Base-by-base conservation (phyloP, 2,888 invertebrate genomes). In the Sminthurinus aureus region DNA sequence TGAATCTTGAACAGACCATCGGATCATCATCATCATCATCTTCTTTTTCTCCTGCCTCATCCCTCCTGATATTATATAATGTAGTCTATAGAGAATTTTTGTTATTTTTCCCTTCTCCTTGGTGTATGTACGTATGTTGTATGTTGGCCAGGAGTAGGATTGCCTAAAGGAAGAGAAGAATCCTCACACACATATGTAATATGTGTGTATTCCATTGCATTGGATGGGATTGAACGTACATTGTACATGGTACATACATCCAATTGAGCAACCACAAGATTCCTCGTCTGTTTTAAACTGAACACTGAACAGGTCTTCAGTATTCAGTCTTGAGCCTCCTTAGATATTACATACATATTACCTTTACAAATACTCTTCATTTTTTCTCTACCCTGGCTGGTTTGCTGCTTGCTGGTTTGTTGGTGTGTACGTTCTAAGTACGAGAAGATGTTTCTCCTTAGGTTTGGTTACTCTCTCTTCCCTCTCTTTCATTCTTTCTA, bases 1-100 rank as follows among this genome's bases (percentile, higher is more conserved):
- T 58, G 81, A 22, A 38, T 50, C 50, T 51, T 38, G 71, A 73
- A 50, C 80, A 80, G 73, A 71, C 71, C 71, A 80, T 80, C 38
- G 6, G 38, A 38, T 38, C 38, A 38, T 38, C 38, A 38, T 38
- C 38, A 38, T 38, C 6, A 4, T 38, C 38, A 80, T 38, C 1
- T 6, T 38, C 38, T 38, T 38, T 6, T 38, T 38, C 38, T 38
- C 38, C 38, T 38, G 38, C 38, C 38, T 38, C 38, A 38, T 38
- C 38, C 38, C 38, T 38, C 38, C 38, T 38, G 3, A 81, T 71
- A 81, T 71, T 81, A 73, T 73, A 52, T 38, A 38, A 74, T 74
- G 9, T 20, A 78, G 58, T 13, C 11, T 78, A 20, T 58, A 18
- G 18, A 22, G 77, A 52, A 52, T 67, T 67, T 22, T 67, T 67